A percentile compares a stretch with the other conserved stretches of the same genome.
These are phyloP conservation scores for Aselliscus stoliczkanus DNA, from an alignment of 2,797 vertebrate species.

Conservation along the genomic window DNA sequence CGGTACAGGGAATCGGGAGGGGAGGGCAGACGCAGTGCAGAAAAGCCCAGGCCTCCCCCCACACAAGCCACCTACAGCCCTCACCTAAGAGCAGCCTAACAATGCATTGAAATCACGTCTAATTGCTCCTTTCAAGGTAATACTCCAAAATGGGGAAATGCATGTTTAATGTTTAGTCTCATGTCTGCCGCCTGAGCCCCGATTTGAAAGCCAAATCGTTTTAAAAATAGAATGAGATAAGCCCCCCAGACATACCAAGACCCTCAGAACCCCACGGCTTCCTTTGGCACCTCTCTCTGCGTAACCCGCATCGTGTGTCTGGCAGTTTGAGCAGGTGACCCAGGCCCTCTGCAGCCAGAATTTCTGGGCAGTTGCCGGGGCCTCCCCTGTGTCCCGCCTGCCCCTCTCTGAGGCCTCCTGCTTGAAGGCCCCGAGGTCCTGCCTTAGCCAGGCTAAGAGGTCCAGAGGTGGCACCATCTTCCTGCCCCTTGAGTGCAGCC, in stretches of 20 bases:
- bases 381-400: too few species aligned
- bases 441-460: neutral
- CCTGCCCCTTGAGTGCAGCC: neutral
- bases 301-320: neutral
- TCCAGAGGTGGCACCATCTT: fast-evolving
- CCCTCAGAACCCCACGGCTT: neutral
- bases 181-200: slow-evolving; percentile 10
- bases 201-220: slow-evolving; percentile 54
- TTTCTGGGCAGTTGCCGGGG: neutral
- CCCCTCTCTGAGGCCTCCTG: neutral
- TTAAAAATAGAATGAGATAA: slow-evolving; percentile 47
- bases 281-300: neutral
- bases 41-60: neutral
- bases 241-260: neutral
- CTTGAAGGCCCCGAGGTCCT: neutral
- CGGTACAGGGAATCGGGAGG: neutral
- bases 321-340: neutral
- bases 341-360: neutral
- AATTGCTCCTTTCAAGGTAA: slow-evolving; percentile 63
- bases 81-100: slow-evolving; percentile 41
- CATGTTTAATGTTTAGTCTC: slow-evolving; percentile 59
- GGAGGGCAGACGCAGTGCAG: neutral
- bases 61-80: slow-evolving; percentile 31
- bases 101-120: slow-evolving; percentile 36
- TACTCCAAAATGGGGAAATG: slow-evolving; percentile 31